These are phyloP conservation scores for Eristalis intricaria DNA, from an alignment of 2,888 invertebrate genomes.

Conservation along the genomic window DNA sequence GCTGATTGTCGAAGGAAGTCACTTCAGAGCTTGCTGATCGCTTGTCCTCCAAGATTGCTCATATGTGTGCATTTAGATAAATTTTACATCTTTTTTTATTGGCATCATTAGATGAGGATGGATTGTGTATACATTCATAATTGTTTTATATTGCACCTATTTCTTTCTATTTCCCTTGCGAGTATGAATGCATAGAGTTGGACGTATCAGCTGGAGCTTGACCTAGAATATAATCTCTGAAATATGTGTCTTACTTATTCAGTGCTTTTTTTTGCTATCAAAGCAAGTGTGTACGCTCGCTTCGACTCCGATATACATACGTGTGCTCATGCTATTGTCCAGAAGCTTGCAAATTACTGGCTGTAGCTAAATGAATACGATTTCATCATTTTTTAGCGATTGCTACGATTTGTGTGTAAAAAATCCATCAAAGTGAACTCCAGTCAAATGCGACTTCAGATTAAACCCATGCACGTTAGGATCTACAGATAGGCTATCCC, in stretches of 20 bases:
- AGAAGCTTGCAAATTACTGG: neutral
- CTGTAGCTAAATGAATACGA: neutral
- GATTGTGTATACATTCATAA: too few species aligned
- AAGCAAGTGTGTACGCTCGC: neutral
- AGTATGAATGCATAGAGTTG: neutral
- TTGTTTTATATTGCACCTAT: neutral
- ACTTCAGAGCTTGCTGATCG: neutral
- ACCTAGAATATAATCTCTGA: neutral
- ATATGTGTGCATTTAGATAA: neutral
- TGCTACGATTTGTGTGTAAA: too few species aligned
- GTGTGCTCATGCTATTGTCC: neutral
- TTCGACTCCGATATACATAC: neutral
- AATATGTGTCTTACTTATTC: neutral
- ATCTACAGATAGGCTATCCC: neutral
- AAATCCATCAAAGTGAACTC: neutral
- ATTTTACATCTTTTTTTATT: neutral
- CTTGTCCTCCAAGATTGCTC: neutral
- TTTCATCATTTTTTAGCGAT: neutral
- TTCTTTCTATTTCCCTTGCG: neutral
- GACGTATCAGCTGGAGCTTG: neutral
- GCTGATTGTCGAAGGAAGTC: conserved; percentile 26
- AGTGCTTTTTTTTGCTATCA: neutral
- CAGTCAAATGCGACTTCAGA: neutral
- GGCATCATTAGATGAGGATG: neutral
- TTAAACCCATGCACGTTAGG: neutral